A percentile compares a stretch with the other conserved stretches of the same genome.
Conservation (phyloP, 2,888 invertebrate species). For the Salticus scenicus region DNA sequence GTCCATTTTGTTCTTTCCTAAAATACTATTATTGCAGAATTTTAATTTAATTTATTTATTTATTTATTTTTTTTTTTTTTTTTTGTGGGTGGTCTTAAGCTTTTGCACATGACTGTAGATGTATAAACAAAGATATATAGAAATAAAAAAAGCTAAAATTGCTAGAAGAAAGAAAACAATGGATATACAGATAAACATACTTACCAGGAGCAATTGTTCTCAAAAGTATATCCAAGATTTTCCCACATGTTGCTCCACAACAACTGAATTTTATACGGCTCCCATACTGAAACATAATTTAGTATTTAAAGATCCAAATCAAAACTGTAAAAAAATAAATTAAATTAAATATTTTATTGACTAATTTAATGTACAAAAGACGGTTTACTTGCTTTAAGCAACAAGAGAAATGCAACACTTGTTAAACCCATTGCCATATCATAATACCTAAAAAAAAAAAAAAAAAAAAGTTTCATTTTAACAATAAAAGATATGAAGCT, state of each 20-base stretch:
- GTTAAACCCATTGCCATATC: conserved; percentile 61
- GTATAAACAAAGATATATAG: no score
- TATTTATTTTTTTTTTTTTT: no score
- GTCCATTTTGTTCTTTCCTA: no score
- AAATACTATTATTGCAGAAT: no score
- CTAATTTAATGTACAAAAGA: no score
- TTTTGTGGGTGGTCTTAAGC: no score
- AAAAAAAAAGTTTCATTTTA: background rate
- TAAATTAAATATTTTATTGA: background rate
- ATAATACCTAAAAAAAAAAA: conserved; percentile 67
- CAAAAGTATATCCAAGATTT: conserved; percentile 32
- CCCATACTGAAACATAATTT: conserved; percentile 29
- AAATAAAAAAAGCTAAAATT: no score
- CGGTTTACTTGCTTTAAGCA: conserved; percentile 55
- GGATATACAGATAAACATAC: no score
- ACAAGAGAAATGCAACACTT: conserved; percentile 51
- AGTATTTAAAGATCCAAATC: background rate
- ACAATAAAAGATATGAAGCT: background rate
- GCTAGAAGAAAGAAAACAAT: no score
- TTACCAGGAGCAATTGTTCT: conserved; percentile 43
- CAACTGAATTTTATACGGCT: conserved; percentile 27
- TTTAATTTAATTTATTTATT: no score
- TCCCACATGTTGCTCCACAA: background rate
- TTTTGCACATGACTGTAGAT: no score
- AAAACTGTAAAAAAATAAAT: background rate